Conservation (phyloP, 2,113 vertebrate species). For the Diglossa brunneiventris region DNA sequence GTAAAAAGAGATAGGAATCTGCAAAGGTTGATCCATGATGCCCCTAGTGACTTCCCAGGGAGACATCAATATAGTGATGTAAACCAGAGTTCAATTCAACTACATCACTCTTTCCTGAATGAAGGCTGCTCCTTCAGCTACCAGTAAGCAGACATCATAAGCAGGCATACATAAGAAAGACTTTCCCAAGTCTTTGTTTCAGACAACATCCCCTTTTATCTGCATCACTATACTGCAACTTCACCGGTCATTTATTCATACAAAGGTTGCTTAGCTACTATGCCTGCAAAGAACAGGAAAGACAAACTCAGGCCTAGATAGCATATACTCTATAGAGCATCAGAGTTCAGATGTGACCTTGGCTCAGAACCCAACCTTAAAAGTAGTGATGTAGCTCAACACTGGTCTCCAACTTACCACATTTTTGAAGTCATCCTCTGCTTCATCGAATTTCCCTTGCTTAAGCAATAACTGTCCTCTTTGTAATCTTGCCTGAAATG, state of each 20-base stretch:
- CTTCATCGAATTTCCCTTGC: slow-evolving; percentile 94
- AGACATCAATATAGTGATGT: neutral
- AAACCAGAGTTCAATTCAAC: neutral
- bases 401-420: slow-evolving; percentile 82
- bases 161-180: neutral
- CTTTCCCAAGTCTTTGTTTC: neutral
- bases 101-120: neutral
- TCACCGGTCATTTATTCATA: neutral
- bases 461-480: slow-evolving; percentile 92
- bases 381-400: neutral
- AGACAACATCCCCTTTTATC: neutral
- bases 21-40: neutral
- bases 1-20: neutral
- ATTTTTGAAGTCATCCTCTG: slow-evolving; percentile 92
- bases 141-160: neutral
- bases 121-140: neutral
- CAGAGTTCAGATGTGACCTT: neutral
- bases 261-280: neutral
- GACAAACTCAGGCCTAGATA: neutral
- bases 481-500: slow-evolving; percentile 89
- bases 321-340: neutral
- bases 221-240: neutral
- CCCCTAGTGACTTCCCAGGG: neutral
- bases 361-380: neutral
- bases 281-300: neutral